Conservation (phyloP, 2,888 invertebrate genomes). For the Dryomyza anilis region DNA sequence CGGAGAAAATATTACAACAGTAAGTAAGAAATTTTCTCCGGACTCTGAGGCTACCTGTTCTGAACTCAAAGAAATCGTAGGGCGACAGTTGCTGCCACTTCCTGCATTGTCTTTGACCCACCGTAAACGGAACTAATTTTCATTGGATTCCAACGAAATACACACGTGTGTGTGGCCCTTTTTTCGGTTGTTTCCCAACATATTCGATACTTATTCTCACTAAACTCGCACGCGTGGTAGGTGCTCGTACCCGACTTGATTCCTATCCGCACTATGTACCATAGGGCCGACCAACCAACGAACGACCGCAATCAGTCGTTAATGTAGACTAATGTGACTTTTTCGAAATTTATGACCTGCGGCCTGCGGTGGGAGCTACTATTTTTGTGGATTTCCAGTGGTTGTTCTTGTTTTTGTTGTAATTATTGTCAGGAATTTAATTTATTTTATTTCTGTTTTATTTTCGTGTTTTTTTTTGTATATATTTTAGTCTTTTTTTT, state of each 20-base stretch:
- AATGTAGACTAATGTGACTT: conserved; percentile 34
- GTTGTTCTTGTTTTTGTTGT: not conserved
- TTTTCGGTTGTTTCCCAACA: not conserved
- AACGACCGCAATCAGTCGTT: conserved; percentile 28
- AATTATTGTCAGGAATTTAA: not conserved
- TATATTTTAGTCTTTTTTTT: too few relatives aligned
- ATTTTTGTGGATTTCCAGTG: not conserved
- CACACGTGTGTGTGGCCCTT: conserved; percentile 23
- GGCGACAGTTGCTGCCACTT: too few relatives aligned
- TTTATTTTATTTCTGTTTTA: not conserved
- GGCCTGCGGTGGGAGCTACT: not conserved
- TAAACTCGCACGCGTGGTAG: not conserved
- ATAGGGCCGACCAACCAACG: too few relatives aligned
- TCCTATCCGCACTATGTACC: too few relatives aligned
- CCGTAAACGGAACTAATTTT: conserved; percentile 4
- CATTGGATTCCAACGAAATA: not conserved
- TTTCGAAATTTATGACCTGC: conserved; percentile 14
- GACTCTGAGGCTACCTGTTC: too few relatives aligned
- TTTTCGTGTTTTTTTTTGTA: too few relatives aligned
- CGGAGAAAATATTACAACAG: too few relatives aligned
- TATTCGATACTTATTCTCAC: not conserved
- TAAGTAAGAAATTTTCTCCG: too few relatives aligned
- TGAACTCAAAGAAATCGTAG: too few relatives aligned
- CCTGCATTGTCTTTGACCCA: too few relatives aligned
- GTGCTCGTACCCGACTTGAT: too few relatives aligned